These are phyloP conservation scores for Linepithema humile DNA, from an alignment of 1,140 invertebrate species.

Conservation along the genomic window DNA sequence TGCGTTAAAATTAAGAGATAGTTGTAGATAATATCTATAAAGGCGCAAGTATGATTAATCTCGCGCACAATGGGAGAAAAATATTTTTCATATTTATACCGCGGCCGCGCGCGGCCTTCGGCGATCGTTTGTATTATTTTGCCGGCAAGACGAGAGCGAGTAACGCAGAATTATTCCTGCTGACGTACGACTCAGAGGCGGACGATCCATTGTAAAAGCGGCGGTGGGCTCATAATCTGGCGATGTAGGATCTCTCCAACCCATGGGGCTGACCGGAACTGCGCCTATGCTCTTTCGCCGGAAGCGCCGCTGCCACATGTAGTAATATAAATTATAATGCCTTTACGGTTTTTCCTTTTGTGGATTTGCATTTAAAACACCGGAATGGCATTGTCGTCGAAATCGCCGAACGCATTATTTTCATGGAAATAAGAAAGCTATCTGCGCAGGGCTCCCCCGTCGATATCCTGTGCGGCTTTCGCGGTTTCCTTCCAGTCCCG, in stretches of 20 bases:
- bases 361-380: conserved; percentile 82
- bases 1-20: neutral
- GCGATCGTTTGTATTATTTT: conserved; percentile 47
- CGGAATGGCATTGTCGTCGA: conserved; percentile 77
- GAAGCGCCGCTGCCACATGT: conserved; percentile 83
- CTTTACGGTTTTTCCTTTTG: conserved; percentile 83
- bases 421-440: conserved; percentile 76
- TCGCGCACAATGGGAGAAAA: neutral
- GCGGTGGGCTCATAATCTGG: conserved; percentile 82
- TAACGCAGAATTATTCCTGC: conserved; percentile 75
- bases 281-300: conserved; percentile 83
- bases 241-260: conserved; percentile 83
- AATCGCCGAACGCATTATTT: conserved; percentile 76
- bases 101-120: neutral
- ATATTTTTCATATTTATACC: neutral
- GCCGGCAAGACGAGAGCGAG: conserved; percentile 31
- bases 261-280: conserved; percentile 82
- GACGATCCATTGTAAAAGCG: conserved; percentile 82
- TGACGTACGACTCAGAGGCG: conserved; percentile 80
- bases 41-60: neutral
- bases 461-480: neutral
- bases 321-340: conserved; percentile 85
- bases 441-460: neutral
- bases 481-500: neutral
- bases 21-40: neutral